phyloP scores from a whole-genome alignment of 2,113 vertebrate genomes.

The Sylvietta virens region DNA sequence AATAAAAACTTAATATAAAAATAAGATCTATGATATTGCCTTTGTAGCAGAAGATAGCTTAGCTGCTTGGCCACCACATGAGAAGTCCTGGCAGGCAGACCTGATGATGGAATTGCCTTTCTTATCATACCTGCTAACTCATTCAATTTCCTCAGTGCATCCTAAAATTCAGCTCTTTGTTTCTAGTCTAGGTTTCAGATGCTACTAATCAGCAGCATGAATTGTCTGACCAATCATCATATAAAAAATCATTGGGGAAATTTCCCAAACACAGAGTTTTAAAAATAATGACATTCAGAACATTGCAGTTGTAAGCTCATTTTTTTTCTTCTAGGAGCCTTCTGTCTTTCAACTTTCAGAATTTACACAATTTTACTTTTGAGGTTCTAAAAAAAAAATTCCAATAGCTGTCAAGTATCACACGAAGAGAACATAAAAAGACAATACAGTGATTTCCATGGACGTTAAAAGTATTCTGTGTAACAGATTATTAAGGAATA shows the following conservation, averaged over 20 bases:
- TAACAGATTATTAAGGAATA: not conserved
- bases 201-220: not conserved
- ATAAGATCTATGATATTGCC: not conserved
- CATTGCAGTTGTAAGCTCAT: not conserved
- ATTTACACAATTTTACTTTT: not conserved
- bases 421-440: not conserved
- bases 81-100: not conserved
- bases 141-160: not conserved
- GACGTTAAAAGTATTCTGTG: not conserved
- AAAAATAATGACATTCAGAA: not conserved
- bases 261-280: not conserved
- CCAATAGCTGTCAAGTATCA: not conserved
- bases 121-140: not conserved
- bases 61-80: not conserved
- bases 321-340: not conserved
- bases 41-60: not conserved
- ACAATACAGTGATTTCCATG: not conserved
- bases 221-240: accelerated
- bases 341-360: not conserved
- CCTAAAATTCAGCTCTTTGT: not conserved
- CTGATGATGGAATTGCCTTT: not conserved
- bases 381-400: not conserved
- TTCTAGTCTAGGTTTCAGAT: not conserved
- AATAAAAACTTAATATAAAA: not conserved
- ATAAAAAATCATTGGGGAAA: not conserved